These are phyloP conservation scores for Orthosia gothica DNA, from an alignment of 2,888 invertebrate species.

Conservation along the genomic window DNA sequence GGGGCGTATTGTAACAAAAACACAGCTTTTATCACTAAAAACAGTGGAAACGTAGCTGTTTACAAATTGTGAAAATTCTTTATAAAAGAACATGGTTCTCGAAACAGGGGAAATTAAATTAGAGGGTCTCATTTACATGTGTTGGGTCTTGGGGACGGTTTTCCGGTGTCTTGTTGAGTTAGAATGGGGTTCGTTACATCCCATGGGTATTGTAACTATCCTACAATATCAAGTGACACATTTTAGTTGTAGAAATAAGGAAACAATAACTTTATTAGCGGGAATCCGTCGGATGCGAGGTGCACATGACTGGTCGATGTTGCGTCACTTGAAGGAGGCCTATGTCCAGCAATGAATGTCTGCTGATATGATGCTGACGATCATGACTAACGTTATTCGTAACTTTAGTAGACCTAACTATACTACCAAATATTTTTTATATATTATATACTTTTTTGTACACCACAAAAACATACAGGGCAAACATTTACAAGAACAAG, in stretches of 20 bases:
- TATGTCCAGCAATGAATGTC: no score
- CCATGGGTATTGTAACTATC: slow-evolving; percentile 6
- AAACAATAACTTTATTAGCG: not conserved
- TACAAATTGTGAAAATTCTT: slow-evolving; percentile 31
- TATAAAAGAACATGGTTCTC: slow-evolving; percentile 1
- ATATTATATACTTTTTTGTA: no score
- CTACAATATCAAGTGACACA: not conserved
- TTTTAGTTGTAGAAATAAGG: not conserved
- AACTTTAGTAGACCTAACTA: no score
- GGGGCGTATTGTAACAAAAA: slow-evolving; percentile 49
- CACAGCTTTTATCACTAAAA: slow-evolving; percentile 31
- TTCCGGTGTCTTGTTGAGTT: slow-evolving; percentile 26
- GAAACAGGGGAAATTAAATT: slow-evolving; percentile 28
- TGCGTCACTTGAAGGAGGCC: no score
- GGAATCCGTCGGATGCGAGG: no score
- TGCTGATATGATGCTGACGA: no score
- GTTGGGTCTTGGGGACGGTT: not conserved
- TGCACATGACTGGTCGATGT: no score
- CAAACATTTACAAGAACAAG: no score
- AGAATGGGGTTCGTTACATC: slow-evolving; percentile 2
- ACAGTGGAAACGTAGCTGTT: slow-evolving; percentile 14
- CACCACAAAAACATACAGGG: no score
- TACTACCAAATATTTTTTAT: no score
- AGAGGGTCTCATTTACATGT: slow-evolving; percentile 35
- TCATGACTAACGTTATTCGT: no score